Percentiles rank a stretch among this genome's conserved stretches.
phyloP scores from a whole-genome alignment of 2,797 vertebrate genomes.

The Pipistrellus pipistrellus region DNA sequence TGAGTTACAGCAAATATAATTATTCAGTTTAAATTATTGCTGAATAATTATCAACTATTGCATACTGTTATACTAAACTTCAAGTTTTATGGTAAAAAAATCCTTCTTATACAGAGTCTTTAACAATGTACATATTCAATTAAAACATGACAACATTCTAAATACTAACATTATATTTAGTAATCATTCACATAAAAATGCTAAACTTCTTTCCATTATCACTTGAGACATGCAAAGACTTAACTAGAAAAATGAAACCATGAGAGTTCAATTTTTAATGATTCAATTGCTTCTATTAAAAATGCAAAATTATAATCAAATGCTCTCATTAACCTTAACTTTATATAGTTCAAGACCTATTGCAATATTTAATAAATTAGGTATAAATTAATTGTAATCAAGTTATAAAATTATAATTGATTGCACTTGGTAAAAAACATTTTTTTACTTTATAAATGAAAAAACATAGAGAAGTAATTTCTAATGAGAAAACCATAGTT shows the following conservation, averaged over 20 bases:
- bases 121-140: slow-evolving; percentile 33
- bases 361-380: slow-evolving; percentile 50
- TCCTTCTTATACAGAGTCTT: neutral
- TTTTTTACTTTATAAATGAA: slow-evolving; percentile 51
- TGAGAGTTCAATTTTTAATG: slow-evolving; percentile 49
- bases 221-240: slow-evolving; percentile 45
- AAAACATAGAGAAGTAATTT: slow-evolving; percentile 47
- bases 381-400: slow-evolving; percentile 24
- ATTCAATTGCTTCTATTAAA: slow-evolving; percentile 55
- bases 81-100: slow-evolving; percentile 63
- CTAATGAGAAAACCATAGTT: slow-evolving; percentile 51
- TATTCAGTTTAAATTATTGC: slow-evolving; percentile 47
- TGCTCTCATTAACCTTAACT: slow-evolving; percentile 53
- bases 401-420: slow-evolving; percentile 59
- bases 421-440: slow-evolving; percentile 41
- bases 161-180: slow-evolving; percentile 45
- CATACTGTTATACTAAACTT: slow-evolving; percentile 33
- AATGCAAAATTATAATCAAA: slow-evolving; percentile 49
- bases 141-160: slow-evolving; percentile 41
- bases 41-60: slow-evolving; percentile 16
- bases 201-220: slow-evolving; percentile 38
- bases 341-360: slow-evolving; percentile 43
- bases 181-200: slow-evolving; percentile 45
- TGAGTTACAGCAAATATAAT: slow-evolving; percentile 42
- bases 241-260: slow-evolving; percentile 38